phyloP scores from a whole-genome alignment of 2,113 vertebrate species.

The Oceanites oceanicus region DNA sequence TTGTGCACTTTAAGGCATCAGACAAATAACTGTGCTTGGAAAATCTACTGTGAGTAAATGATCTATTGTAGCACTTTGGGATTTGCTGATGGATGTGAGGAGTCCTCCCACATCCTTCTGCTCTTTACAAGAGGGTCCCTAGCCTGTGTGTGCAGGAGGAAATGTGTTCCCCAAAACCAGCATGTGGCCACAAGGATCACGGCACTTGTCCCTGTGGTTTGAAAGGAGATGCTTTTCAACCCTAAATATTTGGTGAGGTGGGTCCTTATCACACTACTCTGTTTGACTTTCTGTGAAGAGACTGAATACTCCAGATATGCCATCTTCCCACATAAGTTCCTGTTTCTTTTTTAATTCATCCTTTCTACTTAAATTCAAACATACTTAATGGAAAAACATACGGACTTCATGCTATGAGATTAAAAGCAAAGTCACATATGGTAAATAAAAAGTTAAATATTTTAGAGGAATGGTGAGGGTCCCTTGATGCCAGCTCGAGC shows the following conservation, averaged over 20 bases:
- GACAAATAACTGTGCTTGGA: background rate
- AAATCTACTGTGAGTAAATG: background rate
- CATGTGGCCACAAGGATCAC: background rate
- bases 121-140: background rate
- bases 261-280: background rate
- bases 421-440: background rate
- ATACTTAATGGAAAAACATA: background rate
- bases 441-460: background rate
- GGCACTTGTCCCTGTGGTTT: background rate
- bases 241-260: background rate
- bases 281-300: background rate
- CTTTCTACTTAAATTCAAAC: background rate
- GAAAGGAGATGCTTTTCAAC: background rate
- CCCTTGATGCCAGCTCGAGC: background rate
- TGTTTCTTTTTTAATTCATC: background rate
- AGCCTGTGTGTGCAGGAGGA: background rate
- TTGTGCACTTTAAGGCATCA: background rate
- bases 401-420: background rate
- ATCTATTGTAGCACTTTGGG: background rate
- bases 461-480: background rate
- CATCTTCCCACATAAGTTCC: background rate
- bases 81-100: background rate
- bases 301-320: fast-evolving
- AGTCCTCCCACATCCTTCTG: background rate
- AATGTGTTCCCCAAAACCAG: fast-evolving